A percentile compares a stretch with the other conserved stretches of the same genome.
These are phyloP conservation scores for Drosophila kanapiae DNA, from an alignment of 1,140 invertebrate genomes.

Conservation along the genomic window DNA sequence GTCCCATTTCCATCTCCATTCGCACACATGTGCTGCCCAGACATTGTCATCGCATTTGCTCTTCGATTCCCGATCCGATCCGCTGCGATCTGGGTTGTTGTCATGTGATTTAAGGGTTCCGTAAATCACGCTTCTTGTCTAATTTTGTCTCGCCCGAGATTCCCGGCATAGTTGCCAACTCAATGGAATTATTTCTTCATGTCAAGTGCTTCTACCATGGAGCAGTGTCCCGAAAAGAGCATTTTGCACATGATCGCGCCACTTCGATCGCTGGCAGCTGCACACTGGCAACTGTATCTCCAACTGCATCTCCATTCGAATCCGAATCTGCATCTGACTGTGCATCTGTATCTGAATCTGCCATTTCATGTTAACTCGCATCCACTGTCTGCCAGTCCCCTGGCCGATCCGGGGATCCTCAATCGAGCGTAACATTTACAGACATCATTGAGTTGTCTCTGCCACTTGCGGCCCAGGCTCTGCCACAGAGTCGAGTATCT, in stretches of 20 bases:
- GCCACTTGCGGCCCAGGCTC: slow-evolving; percentile 49
- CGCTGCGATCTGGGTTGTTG: slow-evolving; percentile 41
- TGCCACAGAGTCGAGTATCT: slow-evolving; percentile 29
- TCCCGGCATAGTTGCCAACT: slow-evolving; percentile 76
- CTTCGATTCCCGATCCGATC: slow-evolving; percentile 74
- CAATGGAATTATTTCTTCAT: slow-evolving; percentile 82
- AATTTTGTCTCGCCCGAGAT: slow-evolving; percentile 80
- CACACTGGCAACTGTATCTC: slow-evolving; percentile 47
- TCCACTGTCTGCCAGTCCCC: slow-evolving; percentile 33
- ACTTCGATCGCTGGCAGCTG: slow-evolving; percentile 53
- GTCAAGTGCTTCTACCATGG: slow-evolving; percentile 73
- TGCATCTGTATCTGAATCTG: slow-evolving; percentile 48
- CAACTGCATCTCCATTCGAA: slow-evolving; percentile 44
- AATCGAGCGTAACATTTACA: slow-evolving; percentile 68
- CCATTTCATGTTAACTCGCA: slow-evolving; percentile 46
- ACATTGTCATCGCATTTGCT: slow-evolving; percentile 69
- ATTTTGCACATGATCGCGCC: slow-evolving; percentile 68
- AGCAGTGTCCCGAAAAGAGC: slow-evolving; percentile 17
- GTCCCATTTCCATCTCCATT: slow-evolving; percentile 20
- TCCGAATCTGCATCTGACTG: slow-evolving; percentile 25
- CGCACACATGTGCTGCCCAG: slow-evolving; percentile 68
- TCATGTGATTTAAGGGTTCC: slow-evolving; percentile 81
- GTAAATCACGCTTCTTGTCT: slow-evolving; percentile 81
- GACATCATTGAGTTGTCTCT: slow-evolving; percentile 65
- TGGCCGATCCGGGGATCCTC: slow-evolving; percentile 51